These are phyloP conservation scores for Cylindroiulus punctatus DNA, from an alignment of 2,888 invertebrate species.

Conservation along the genomic window DNA sequence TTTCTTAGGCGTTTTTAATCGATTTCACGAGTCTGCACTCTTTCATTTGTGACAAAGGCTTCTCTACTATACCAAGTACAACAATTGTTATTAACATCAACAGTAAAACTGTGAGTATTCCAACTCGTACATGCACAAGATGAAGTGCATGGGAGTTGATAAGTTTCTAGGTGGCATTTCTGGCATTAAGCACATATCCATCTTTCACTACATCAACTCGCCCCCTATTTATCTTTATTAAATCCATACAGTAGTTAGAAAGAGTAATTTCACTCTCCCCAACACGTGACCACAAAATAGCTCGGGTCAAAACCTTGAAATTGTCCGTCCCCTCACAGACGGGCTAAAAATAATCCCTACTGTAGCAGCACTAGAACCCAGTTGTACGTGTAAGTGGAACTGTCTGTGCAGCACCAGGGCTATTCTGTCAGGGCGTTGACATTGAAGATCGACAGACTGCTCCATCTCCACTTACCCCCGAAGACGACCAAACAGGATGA, in stretches of 20 bases:
- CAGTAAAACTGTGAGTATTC: too few species aligned
- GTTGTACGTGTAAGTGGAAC: conserved; percentile 20
- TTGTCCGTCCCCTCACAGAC: not conserved
- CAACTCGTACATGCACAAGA: too few species aligned
- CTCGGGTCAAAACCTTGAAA: not conserved
- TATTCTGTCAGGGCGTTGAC: conserved; percentile 1
- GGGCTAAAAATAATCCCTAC: conserved; percentile 6
- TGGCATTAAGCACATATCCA: too few species aligned
- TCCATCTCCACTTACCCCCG: not conserved
- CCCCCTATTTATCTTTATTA: not conserved
- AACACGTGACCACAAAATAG: not conserved
- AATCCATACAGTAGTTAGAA: not conserved
- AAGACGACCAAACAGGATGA: conserved; percentile 25
- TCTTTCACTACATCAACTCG: not conserved
- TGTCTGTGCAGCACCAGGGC: not conserved
- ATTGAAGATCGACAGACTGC: conserved; percentile 26
- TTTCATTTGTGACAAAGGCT: too few species aligned
- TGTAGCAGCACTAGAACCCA: not conserved
- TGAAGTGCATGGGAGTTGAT: too few species aligned
- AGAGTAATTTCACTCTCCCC: not conserved
- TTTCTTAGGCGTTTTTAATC: too few species aligned
- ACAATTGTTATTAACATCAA: too few species aligned
- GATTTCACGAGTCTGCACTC: too few species aligned
- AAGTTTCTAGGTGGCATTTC: too few species aligned
- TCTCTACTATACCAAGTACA: too few species aligned